A percentile compares a stretch with the other conserved stretches of the same genome.
Evolutionary conservation across 2,888 invertebrate species (phyloP).

Genomic region (Aporophyla nigra): DNA sequence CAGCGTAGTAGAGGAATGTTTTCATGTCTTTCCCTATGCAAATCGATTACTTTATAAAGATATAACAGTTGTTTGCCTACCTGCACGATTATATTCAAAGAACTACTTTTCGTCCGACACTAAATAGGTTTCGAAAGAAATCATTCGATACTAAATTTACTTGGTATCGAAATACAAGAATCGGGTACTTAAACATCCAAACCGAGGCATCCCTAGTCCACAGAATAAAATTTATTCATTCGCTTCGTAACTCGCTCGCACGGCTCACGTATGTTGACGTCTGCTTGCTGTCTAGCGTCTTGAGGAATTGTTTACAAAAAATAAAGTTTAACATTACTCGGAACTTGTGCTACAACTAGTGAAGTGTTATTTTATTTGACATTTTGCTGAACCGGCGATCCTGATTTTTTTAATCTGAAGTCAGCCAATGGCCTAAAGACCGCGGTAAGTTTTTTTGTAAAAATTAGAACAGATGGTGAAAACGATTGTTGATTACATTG

Average conservation of each 20-base stretch:
- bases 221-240: not conserved
- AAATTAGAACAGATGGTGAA: constrained; percentile 47
- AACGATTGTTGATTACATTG: constrained; percentile 35
- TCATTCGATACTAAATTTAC: not conserved
- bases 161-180: not conserved
- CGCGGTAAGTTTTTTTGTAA: constrained; percentile 47
- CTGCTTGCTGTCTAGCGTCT: constrained; percentile 7
- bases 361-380: constrained; percentile 19
- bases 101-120: not conserved
- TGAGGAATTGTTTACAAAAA: constrained; percentile 55
- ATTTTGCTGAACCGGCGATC: not conserved
- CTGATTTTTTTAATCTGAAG: constrained; percentile 2
- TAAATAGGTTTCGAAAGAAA: not conserved
- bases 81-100: not conserved
- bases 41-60: not conserved
- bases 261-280: constrained; percentile 8
- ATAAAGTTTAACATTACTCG: constrained; percentile 40
- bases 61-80: not conserved
- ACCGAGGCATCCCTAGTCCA: not conserved
- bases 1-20: not conserved
- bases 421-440: constrained; percentile 36
- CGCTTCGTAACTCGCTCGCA: not conserved
- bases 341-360: constrained; percentile 1
- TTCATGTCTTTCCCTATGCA: not conserved
- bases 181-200: not conserved